Conservation (phyloP, 2,113 vertebrate species). For the Laticauda laticaudata region DNA sequence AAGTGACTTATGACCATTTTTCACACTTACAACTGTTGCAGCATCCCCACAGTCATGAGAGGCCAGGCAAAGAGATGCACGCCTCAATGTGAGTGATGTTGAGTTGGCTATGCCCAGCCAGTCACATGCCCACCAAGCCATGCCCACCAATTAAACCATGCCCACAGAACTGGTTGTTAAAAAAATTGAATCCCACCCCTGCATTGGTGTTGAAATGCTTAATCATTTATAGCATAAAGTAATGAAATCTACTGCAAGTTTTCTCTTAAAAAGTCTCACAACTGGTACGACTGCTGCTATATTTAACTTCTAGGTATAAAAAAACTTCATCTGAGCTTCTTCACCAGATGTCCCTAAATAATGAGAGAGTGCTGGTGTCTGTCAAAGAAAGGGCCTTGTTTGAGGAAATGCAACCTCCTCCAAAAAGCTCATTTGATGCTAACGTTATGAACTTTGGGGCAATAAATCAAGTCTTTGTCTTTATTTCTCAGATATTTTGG, state of each 20-base stretch:
- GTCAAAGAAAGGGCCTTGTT: not conserved
- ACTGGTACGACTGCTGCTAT: not conserved
- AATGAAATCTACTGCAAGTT: not conserved
- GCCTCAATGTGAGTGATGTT: too few species aligned
- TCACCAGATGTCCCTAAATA: not conserved
- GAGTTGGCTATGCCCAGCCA: too few species aligned
- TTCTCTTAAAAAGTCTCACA: not conserved
- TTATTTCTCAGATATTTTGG: not conserved
- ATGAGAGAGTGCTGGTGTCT: not conserved
- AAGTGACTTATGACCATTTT: too few species aligned
- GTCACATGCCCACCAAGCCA: too few species aligned
- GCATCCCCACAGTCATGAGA: too few species aligned
- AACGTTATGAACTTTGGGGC: not conserved
- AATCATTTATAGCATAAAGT: not conserved
- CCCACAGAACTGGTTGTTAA: too few species aligned
- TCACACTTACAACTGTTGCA: too few species aligned
- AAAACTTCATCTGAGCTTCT: not conserved
- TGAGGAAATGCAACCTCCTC: not conserved
- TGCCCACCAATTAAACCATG: too few species aligned
- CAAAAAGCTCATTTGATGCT: not conserved
- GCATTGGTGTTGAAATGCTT: not conserved
- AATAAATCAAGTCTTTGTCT: not conserved
- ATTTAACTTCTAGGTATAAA: not conserved
- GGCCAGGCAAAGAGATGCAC: too few species aligned
- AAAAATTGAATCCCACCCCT: too few species aligned